Evolutionary conservation across 2,888 invertebrate species (phyloP).

Genomic region (Ophonus ardosiacus): DNA sequence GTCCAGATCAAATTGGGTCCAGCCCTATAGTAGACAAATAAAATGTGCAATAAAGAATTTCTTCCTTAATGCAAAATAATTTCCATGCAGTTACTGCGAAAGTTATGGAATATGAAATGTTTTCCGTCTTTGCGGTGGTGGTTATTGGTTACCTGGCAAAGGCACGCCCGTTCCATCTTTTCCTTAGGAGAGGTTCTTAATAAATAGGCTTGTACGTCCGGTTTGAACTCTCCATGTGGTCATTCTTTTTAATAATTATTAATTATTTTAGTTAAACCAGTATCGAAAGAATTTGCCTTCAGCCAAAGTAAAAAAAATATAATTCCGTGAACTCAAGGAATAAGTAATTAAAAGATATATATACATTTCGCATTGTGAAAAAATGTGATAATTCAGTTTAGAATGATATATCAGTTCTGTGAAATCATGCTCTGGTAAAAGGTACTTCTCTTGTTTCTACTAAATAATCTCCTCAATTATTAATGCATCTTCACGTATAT

Average conservation of each 20-base stretch:
- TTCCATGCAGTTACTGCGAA: too few relatives aligned
- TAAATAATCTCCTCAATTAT: not conserved
- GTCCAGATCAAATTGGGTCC: too few relatives aligned
- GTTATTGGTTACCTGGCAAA: too few relatives aligned
- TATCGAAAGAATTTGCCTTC: conserved; percentile 32
- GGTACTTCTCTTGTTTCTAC: conserved; percentile 13
- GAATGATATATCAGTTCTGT: conserved; percentile 25
- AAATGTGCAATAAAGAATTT: too few relatives aligned
- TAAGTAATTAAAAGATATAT: conserved; percentile 29
- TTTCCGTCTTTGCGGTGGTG: too few relatives aligned
- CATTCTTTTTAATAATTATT: conserved; percentile 21
- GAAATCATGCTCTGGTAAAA: not conserved
- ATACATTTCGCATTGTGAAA: not conserved
- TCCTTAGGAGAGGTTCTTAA: not conserved
- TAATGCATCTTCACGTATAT: not conserved
- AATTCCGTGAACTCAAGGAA: conserved; percentile 31
- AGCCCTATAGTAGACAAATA: too few relatives aligned
- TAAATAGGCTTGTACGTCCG: conserved; percentile 2
- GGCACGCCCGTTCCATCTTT: not conserved
- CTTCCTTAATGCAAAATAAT: too few relatives aligned
- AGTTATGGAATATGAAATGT: too few relatives aligned
- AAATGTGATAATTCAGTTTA: not conserved
- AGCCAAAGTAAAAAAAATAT: conserved; percentile 35
- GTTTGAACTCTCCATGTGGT: conserved; percentile 5
- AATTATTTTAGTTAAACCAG: conserved; percentile 29